Evolutionary conservation across 2,888 invertebrate genomes (phyloP).

Genomic region (Troides helena): DNA sequence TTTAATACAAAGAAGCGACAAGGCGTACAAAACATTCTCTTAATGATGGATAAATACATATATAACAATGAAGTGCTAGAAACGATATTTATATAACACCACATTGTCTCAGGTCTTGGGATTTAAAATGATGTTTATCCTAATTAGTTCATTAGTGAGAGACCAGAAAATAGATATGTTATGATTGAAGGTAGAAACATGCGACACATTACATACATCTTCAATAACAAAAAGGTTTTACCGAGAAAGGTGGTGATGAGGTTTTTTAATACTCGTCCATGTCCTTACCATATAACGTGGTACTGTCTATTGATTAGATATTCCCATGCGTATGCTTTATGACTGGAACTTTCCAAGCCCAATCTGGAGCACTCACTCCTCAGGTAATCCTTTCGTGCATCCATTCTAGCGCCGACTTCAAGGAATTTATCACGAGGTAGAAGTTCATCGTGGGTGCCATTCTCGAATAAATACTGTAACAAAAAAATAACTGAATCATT

Average conservation of each 20-base stretch:
- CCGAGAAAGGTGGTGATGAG: not conserved
- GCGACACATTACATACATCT: too few species aligned
- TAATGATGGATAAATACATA: not conserved
- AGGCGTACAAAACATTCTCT: not conserved
- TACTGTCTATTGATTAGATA: conserved; percentile 90
- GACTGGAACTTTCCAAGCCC: conserved; percentile 81
- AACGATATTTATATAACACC: too few species aligned
- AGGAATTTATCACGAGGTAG: conserved; percentile 76
- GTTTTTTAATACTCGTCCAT: not conserved
- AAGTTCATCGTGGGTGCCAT: conserved; percentile 66
- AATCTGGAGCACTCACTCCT: conserved; percentile 81
- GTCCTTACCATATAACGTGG: conserved; percentile 86
- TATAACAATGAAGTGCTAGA: too few species aligned
- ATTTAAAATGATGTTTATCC: too few species aligned
- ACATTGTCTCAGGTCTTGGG: too few species aligned
- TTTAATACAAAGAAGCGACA: too few species aligned
- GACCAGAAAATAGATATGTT: too few species aligned
- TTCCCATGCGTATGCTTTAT: conserved; percentile 91
- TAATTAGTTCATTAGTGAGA: too few species aligned
- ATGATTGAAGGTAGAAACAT: too few species aligned
- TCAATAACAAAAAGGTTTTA: not conserved
- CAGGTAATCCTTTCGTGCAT: conserved; percentile 79
- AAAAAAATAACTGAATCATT: conserved; percentile 37
- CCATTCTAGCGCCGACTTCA: conserved; percentile 81
- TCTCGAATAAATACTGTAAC: conserved; percentile 74